Evolutionary conservation across 1,140 invertebrate genomes (phyloP), one percentile per base, ranked within the genome.

Genomic region (Calephelis virginiensis): DNA sequence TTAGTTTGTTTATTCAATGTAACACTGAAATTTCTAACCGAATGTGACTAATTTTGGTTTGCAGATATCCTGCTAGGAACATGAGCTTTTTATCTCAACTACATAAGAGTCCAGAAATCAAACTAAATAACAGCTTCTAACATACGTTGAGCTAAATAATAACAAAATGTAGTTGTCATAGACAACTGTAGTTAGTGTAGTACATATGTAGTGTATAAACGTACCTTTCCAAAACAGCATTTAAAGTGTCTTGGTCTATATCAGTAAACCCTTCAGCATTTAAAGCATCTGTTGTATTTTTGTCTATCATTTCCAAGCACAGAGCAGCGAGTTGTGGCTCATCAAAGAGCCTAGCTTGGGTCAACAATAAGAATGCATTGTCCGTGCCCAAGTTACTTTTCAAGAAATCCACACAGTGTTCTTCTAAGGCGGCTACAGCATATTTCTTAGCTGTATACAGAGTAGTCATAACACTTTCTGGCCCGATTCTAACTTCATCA

Each of bases 391-490:
- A 91, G 85, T 97, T 96, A 43, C 93, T 93, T 77, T 97, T 95
- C 10, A 97, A 89, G 86, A 96, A 97, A 75, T 97, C 96, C 1
- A 97, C 96, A 91, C 97, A 97, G 71, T 95, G 95, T 72, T 95
- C 94, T 81, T 97, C 96, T 65, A 97, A 86, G 9, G 95, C 94
- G 10, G 95, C 95, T 0, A 97, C 95, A 7, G 95, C 96, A 90
- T 97, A 97, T 78, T 97, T 97, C 77, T 97, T 97, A 7, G 96
- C 96, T 8, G 96, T 96, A 78, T 97, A 97, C 59, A 97, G 82
- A 7, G 96, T 96, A 1, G 96, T 96, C 96, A 97, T 97, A 2
- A 97, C 96, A 80, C 95, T 96, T 81, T 97, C 96, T 5, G 96
- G 95, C 46, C 95, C 96, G 79, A 97, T 96, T 71, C 95, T 93